Evolutionary conservation across 2,113 vertebrate species (phyloP), one percentile per base, ranked within the genome.

Genomic region (Aptenodytes forsteri): DNA sequence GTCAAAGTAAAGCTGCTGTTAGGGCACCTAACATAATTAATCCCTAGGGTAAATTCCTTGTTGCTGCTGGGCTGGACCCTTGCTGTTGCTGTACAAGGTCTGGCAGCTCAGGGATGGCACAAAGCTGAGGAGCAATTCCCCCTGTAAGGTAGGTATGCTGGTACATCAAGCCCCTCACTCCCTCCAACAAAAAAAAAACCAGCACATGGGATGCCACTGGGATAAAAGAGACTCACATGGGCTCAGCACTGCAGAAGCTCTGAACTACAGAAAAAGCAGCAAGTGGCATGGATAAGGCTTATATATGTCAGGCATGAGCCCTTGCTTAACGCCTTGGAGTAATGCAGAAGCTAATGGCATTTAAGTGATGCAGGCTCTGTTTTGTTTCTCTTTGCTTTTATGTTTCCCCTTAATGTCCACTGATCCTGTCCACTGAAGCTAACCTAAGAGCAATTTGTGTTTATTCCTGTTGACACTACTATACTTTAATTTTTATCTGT

Each of bases 51-150:
- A 64, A 77, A 82, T 46, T 38, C 11, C 11, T 73, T 49, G 5
- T 19, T 64, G 49, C 29, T 65, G 14, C 34, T 83, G 59, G 26
- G 14, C 21, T 67, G n/a, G 64, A 22, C 21, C 72, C 38, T 62
- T 12, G 29, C 16, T 76, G 49, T 20, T 73, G 38, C 38, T 59
- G 7, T n/a, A 26, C 0, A 0, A 59, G 10, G 32, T 27, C 32
- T 73, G 25, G 49, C 13, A 59, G 38, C 17, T 55, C 38, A 85
- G 44, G 7, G 7, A 19, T 18, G 21, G 16, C 38, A 46, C 15
- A 55, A 82, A 78, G 83, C 16, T 65, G 54, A 90, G 64, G 10
- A 83, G 15, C 20, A 73, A 73, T 20, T 69, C 3, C 29, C 27
- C 11, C n/a, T 38, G 14, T 26, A 65, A 49, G 50, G 40, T 9